Evolutionary conservation across 2,888 invertebrate species (phyloP), one percentile per base, ranked within the genome.

Genomic region (Hyles lineata): DNA sequence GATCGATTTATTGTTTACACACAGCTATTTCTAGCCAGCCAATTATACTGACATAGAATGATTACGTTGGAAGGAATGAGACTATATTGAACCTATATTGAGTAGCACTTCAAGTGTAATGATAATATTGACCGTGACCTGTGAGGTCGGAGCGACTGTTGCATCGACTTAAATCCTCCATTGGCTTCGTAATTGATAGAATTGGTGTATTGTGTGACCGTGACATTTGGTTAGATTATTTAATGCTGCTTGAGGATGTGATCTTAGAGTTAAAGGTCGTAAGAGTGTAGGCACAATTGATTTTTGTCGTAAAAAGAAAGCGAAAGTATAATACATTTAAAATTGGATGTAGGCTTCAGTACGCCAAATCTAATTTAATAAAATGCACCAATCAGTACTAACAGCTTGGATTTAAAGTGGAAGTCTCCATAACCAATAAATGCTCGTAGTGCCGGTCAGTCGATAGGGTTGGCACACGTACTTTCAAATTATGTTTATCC

Each of bases 81-180:
- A 17, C 60, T 25, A 17, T 60, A 60, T 60, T 17, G 25, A 60
- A 17, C 23, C 43, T 67, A 67, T 67, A 43, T 67, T 67, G 5
- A 21, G 43, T 50, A 15, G 67, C 67, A 15, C 43, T 67, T 23
- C 43, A 67, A 67, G 67, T 25, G 17, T 35, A 67, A 67, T 63
- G 35, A 63, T 67, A 67, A 67, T 50, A 50, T 67, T 67, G 67
- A 23, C 67, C 67, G 50, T 67, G 67, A 67, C 50, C 67, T 67
- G 67, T 15, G 67, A 67, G 67, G 50, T 67, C 50, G 23, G 1
- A 50, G 50, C 67, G 43, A n/a, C 35, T 63, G 21, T 67, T 67
- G 23, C 50, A 67, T 43, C 23, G 67, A 43, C 50, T 19, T 50
- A 6, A 23, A 67, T 50, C 50, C 21, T 43, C 35, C 43, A 63